A percentile compares a stretch with the other conserved stretches of the same genome.
phyloP scores from a whole-genome alignment of 2,888 invertebrate species.

The Unio pictorum region DNA sequence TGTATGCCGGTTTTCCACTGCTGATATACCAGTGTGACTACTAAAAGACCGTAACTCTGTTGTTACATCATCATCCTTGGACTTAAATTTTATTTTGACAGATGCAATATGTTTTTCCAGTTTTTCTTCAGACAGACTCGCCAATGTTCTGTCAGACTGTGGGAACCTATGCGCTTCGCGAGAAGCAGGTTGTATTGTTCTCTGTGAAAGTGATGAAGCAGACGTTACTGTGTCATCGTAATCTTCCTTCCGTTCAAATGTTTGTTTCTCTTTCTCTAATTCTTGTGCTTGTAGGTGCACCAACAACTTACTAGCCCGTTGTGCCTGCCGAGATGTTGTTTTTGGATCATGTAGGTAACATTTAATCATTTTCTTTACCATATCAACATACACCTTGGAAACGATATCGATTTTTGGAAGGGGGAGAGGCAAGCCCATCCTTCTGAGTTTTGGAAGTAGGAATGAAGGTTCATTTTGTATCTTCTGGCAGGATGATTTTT shows the following conservation, averaged over 20 bases:
- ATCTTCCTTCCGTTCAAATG: conserved; percentile 13
- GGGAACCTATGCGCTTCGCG: too few relatives aligned
- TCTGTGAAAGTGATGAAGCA: too few relatives aligned
- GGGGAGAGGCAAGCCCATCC: conserved; percentile 28
- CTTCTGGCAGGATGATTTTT: conserved; percentile 26
- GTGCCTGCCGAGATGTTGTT: conserved; percentile 38
- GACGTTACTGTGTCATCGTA: not conserved
- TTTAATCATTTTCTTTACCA: conserved; percentile 55
- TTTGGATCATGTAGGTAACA: conserved; percentile 46
- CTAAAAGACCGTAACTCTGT: too few relatives aligned
- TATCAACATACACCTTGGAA: conserved; percentile 53
- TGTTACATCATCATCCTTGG: too few relatives aligned
- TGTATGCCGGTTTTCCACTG: not conserved
- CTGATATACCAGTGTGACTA: too few relatives aligned
- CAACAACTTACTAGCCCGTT: conserved; percentile 37
- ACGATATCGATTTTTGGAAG: conserved; percentile 59
- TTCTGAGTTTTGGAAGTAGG: conserved; percentile 1
- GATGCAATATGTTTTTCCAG: too few relatives aligned
- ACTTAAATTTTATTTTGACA: too few relatives aligned
- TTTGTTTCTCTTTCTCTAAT: conserved; percentile 21
- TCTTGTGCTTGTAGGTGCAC: conserved; percentile 37
- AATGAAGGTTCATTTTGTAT: conserved; percentile 9
- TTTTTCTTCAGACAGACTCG: too few relatives aligned
- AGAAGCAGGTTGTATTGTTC: too few relatives aligned
- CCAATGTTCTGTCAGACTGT: too few relatives aligned